Percentiles rank a stretch among this genome's conserved stretches.
Conservation (phyloP, 1,140 invertebrate species). For the Bombus waltoni region DNA sequence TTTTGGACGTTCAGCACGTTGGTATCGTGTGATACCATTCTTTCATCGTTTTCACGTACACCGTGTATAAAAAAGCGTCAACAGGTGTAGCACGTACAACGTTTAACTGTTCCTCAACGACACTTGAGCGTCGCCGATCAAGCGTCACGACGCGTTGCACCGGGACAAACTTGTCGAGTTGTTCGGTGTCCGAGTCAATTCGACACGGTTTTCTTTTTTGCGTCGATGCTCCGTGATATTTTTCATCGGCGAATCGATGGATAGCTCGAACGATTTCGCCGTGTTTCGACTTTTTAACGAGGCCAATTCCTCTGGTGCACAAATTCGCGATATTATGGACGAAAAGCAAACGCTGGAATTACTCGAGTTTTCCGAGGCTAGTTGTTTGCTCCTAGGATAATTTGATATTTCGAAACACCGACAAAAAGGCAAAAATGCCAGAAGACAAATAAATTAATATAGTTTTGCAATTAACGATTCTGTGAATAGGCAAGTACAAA, state of each 20-base stretch:
- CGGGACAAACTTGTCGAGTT: not conserved
- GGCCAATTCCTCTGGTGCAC: not conserved
- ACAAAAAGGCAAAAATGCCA: too few relatives aligned
- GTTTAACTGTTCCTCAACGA: constrained; percentile 36
- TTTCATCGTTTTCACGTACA: not conserved
- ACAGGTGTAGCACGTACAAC: constrained; percentile 29
- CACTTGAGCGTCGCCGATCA: constrained; percentile 30
- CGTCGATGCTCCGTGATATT: not conserved
- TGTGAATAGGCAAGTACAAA: not conserved
- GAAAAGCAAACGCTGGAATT: too few relatives aligned
- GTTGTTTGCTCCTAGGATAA: not conserved
- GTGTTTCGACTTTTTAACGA: not conserved
- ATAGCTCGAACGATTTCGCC: not conserved
- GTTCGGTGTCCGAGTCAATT: not conserved
- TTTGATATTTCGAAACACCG: not conserved
- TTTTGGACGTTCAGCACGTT: not conserved
- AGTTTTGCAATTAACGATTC: not conserved
- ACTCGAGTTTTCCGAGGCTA: not conserved
- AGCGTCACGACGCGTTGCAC: constrained; percentile 14
- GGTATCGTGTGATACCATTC: not conserved
- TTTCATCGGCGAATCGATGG: not conserved
- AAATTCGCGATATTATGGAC: not conserved
- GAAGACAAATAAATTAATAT: too few relatives aligned
- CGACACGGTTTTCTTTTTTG: not conserved
- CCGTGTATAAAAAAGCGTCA: constrained; percentile 34